Percentiles rank a stretch among this genome's conserved stretches.
phyloP scores from a whole-genome alignment of 2,113 vertebrate genomes.

The Natator depressus region DNA sequence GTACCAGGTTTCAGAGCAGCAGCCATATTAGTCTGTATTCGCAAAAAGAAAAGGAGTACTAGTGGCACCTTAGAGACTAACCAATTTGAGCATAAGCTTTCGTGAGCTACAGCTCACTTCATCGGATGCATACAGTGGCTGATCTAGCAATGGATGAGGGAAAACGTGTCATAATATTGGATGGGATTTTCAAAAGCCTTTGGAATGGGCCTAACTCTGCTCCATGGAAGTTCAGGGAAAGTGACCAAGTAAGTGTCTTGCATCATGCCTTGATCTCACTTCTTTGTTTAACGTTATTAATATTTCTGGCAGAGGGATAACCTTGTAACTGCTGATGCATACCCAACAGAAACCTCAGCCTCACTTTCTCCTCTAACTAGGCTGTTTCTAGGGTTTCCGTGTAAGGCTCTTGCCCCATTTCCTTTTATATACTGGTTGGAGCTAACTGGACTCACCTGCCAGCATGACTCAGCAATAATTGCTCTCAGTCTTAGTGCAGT shows the following conservation, averaged over 20 bases:
- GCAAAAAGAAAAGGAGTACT: no score
- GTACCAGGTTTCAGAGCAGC: conserved; percentile 7
- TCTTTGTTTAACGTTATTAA: background rate
- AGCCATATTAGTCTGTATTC: no score
- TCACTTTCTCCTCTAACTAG: background rate
- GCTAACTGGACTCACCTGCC: background rate
- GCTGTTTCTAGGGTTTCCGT: background rate
- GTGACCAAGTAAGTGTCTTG: background rate
- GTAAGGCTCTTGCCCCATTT: background rate
- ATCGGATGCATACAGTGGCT: background rate
- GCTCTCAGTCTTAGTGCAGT: background rate
- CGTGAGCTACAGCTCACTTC: no score
- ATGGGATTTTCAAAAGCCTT: conserved; percentile 16
- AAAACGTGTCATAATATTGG: conserved; percentile 35
- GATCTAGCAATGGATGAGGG: conserved; percentile 34
- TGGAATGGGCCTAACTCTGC: background rate
- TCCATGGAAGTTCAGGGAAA: background rate
- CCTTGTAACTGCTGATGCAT: background rate
- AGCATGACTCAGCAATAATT: background rate
- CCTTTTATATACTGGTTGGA: background rate
- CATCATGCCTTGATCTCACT: background rate
- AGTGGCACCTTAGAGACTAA: no score
- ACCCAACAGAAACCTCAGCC: background rate
- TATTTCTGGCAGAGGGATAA: background rate
- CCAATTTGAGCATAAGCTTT: no score